These are phyloP conservation scores for Chesias legatella DNA, from an alignment of 2,888 invertebrate species.

Conservation along the genomic window DNA sequence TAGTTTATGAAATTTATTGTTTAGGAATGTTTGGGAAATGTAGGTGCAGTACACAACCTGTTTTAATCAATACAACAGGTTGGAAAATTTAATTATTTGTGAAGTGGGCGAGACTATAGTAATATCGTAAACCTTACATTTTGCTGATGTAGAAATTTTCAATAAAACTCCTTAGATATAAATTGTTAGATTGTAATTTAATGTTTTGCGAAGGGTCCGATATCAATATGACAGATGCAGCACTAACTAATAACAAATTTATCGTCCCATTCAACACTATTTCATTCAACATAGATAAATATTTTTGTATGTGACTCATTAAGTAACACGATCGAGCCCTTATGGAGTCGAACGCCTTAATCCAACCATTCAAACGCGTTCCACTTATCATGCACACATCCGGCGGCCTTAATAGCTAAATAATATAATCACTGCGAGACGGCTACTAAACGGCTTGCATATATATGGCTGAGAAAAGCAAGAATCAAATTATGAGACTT, in stretches of 20 bases:
- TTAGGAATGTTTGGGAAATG: too few species aligned
- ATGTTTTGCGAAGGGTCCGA: too few species aligned
- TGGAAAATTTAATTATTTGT: too few species aligned
- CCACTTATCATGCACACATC: slow-evolving; percentile 52
- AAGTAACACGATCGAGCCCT: slow-evolving; percentile 27
- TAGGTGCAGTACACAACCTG: too few species aligned
- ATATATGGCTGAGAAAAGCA: slow-evolving; percentile 19
- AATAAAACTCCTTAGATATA: too few species aligned
- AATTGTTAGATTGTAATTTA: too few species aligned
- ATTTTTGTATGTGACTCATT: slow-evolving; percentile 27
- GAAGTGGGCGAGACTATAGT: too few species aligned
- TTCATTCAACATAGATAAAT: slow-evolving; percentile 23
- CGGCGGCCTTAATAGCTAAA: slow-evolving; percentile 53
- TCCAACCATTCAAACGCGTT: slow-evolving; percentile 49
- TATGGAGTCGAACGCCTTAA: slow-evolving; percentile 36
- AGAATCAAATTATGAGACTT: slow-evolving; percentile 5
- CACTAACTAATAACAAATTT: slow-evolving; percentile 18
- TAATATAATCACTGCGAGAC: slow-evolving; percentile 37
- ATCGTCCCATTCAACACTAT: slow-evolving; percentile 15
- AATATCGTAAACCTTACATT: too few species aligned
- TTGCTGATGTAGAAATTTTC: too few species aligned
- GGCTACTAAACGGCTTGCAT: slow-evolving; percentile 18
- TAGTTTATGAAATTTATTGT: too few species aligned
- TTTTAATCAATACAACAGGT: too few species aligned
- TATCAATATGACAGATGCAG: slow-evolving; percentile 14